phyloP scores from a whole-genome alignment of 2,888 invertebrate species.

The Hipparchia sbordonii region DNA sequence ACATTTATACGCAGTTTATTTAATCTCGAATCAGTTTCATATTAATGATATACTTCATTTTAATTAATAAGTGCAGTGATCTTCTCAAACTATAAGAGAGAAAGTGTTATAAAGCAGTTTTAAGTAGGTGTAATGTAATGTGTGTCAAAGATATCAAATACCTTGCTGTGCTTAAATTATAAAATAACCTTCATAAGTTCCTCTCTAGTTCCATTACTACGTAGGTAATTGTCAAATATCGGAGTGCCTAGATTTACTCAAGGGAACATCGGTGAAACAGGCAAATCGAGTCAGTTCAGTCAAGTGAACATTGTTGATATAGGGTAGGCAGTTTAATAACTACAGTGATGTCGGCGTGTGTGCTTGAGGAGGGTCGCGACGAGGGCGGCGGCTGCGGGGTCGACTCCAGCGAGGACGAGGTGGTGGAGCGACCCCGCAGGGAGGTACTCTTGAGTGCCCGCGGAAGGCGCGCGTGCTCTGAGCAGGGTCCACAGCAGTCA shows the following conservation, averaged over 20 bases:
- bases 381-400: slow-evolving; percentile 46
- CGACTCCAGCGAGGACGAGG: slow-evolving; percentile 54
- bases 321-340: neutral
- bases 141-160: neutral
- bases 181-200: neutral
- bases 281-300: neutral
- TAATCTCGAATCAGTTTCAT: neutral
- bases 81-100: neutral
- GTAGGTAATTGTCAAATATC: no score
- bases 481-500: slow-evolving; percentile 87
- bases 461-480: slow-evolving; percentile 86
- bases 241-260: neutral
- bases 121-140: neutral
- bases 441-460: slow-evolving; percentile 81
- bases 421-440: slow-evolving; percentile 72
- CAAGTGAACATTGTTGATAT: neutral
- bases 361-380: slow-evolving; percentile 72
- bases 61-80: neutral
- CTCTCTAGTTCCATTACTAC: neutral
- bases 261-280: neutral
- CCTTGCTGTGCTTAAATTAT: neutral
- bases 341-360: slow-evolving; percentile 68
- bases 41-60: neutral
- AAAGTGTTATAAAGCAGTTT: neutral
- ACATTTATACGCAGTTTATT: slow-evolving; percentile 15